Conservation (phyloP, 2,888 invertebrate species). For the Plutella xylostella region DNA sequence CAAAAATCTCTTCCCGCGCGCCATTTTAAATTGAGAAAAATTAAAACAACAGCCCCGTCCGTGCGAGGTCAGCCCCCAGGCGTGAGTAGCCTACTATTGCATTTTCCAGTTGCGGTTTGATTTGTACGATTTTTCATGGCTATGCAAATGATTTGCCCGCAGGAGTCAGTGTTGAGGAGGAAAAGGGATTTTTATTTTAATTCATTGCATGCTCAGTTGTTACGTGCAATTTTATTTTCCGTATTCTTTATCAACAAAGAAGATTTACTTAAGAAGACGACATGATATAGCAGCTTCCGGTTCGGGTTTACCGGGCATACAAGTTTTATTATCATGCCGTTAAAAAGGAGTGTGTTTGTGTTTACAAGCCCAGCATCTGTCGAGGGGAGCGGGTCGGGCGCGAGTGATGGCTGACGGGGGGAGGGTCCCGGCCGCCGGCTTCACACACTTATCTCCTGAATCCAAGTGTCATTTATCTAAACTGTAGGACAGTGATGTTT, state of each 20-base stretch:
- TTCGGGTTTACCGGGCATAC: neutral
- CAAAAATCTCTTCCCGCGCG: conserved; percentile 19
- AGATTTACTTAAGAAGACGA: neutral
- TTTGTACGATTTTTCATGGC: neutral
- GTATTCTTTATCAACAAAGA: no score
- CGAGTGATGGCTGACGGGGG: conserved; percentile 15
- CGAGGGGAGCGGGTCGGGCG: conserved; percentile 22
- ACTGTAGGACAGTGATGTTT: no score
- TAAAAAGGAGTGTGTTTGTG: conserved; percentile 34
- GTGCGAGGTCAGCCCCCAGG: conserved; percentile 3
- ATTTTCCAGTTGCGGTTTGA: neutral
- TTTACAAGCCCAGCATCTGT: conserved; percentile 43
- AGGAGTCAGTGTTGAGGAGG: no score
- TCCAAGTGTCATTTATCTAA: conserved; percentile 31
- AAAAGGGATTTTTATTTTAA: no score
- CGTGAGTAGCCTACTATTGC: conserved; percentile 2
- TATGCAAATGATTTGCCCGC: neutral
- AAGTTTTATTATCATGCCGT: conserved; percentile 12
- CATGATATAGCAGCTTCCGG: neutral
- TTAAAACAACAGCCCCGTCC: conserved; percentile 16
- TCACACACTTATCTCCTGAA: conserved; percentile 26
- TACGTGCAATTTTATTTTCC: no score
- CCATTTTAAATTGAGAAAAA: conserved; percentile 21
- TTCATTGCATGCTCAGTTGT: no score
- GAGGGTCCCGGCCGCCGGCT: conserved; percentile 14